Evolutionary conservation across 2,888 invertebrate species (phyloP), one percentile per base, ranked within the genome.

Genomic region (Tenthredo notha): DNA sequence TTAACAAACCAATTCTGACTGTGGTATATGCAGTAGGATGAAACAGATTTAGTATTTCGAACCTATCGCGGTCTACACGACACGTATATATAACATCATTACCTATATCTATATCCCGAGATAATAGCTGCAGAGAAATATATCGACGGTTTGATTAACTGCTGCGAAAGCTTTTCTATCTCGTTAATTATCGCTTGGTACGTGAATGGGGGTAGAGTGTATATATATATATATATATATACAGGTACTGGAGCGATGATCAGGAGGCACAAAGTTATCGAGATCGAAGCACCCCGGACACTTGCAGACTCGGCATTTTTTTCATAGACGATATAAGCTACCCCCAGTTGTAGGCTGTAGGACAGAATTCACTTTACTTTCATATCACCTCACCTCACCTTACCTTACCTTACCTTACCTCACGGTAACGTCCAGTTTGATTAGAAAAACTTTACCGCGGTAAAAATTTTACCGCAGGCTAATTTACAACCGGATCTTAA

Each of bases 121-220:
- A 67, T 67, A 67, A 67, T 67, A 33, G 33, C 15, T 12, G 43
- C 18, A n/a, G 43, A 12, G 25, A 77, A 77, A 50, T 74, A 43
- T 74, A 74, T 74, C 77, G 50, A 54, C 77, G 50, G 77, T 15
- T 33, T 77, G 77, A 77, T 50, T 77, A 77, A 77, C 77, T 33
- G 47, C 77, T 54, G 50, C 50, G 29, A 54, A 77, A 77, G 50
- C 77, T 77, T 50, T 77, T 54, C 50, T 77, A 29, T 54, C 77
- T 50, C 50, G 54, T 77, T 54, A 77, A 77, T 54, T 77, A 54
- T 54, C 50, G 77, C 29, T 54, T 54, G 43, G 29, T 40, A 74
- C 77, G 77, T 54, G 77, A 54, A 77, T 29, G 29, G n/a, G 77
- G 54, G 54, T 43, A 74, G 50, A n/a, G 18, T 29, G 33, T 33